Base-by-base conservation (phyloP, 2,113 vertebrate species). In the Crotophaga sulcirostris region DNA sequence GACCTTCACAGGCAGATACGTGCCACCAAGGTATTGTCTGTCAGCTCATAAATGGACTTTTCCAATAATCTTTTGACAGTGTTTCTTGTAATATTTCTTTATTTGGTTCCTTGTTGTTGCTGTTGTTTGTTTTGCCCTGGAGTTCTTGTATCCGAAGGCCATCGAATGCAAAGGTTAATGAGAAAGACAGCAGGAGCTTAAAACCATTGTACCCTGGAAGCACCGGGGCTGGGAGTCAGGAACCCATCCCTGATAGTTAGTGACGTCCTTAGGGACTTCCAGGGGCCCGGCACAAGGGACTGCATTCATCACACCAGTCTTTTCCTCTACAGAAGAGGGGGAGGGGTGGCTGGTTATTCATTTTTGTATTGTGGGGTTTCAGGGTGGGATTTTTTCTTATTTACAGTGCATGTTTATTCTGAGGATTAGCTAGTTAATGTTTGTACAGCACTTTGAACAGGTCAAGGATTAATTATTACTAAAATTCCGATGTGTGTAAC, bases 1-100 rank as follows among this genome's bases (percentile, higher is more conserved):
- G 98, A 98, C 81, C 96, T 99, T 96, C 98, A 99, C 96, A 98
- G 97, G 96, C 98, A 98, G 90, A 98, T 99, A 87, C 98, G 98
- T 88, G 97, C 98, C 63, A 98, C 97, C 85, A 99, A 99, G 98
- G 99, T 99, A 98, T 97, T 97, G 83, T 97, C 68, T 96, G 47
- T 89, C 59, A 93, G 69, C 60, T 94, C 88, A 8, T 38, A 54
- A 85, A 36, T 54, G 60, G 23, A 33, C 67, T 94, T 76, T 96
- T 80, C 56, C 73, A 89, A 95, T 95, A 36, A 59, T 81, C 86
- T 51, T 83, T 94, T 83, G 69, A 62, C 25, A 31, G 47, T 77
- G 78, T 91, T 73, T 83, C 34, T 67, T 85, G 51, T 85, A 67
- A 42, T 89, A 51, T 56, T 88, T 64, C 44, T 90, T 83, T 77